Base-by-base conservation (phyloP, 2,888 invertebrate genomes). In the Timema cristinae region DNA sequence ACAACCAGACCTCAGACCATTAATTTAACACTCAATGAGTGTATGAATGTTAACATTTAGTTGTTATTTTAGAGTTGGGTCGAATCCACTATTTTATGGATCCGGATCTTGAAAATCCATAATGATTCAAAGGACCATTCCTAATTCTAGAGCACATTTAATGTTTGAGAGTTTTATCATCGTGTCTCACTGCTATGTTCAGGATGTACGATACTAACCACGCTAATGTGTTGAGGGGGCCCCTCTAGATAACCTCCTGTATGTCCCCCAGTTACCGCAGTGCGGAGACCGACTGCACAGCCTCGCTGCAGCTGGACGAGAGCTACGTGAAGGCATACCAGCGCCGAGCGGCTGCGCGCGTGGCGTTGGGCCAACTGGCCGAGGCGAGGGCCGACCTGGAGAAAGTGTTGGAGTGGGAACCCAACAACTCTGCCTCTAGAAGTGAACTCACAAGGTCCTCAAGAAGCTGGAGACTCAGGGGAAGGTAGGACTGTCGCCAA, bases 311-410 rank as follows among this genome's bases (percentile, higher is more conserved):
- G 73, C 82, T 95, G 7, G 94, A 97, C 80, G 85, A 88, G 0
- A 86, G 86, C 0, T 95, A 95, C 77, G 89, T 92, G 0, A 97
- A 97, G 83, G 95, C 96, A 0, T 87, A 92, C 75, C 91, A 91
- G 76, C 86, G 97, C 1, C 86, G 97, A 76, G 93, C 93, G 77
- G 87, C 88, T 72, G 94, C 90, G 0, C 86, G 93, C 72, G 89
- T 91, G 78, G 86, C 85, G 7, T 83, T 94, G 0, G 89, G 91
- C 50, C 90, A 91, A 66, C 85, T 90, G 16, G 83, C 88, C 16
- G 87, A 90, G 61, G 95, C 96, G 0, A 86, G 89, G 56, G 82
- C 83, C 50, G 95, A 96, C 81, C 87, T 93, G 73, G 82, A 84
- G 51, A 87, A 86, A 77, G 89, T 93, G 0, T 81, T 95, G 54